Percentiles rank a stretch among this genome's conserved stretches.
Conservation (phyloP, 2,797 vertebrate genomes). For the Danio albolineatus region DNA sequence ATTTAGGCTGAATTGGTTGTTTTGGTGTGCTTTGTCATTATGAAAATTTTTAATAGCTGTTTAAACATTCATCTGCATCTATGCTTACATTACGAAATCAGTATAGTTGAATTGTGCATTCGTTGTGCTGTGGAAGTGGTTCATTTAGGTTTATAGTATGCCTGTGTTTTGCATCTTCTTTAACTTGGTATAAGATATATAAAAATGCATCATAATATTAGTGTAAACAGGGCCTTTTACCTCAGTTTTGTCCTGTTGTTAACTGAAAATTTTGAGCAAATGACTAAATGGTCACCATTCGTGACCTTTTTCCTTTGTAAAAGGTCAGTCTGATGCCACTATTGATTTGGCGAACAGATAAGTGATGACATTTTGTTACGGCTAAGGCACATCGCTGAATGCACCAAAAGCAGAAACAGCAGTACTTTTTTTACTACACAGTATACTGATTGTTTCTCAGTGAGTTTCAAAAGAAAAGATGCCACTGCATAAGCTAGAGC, state of each 20-base stretch:
- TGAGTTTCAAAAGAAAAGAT: no score
- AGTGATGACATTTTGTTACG: no score
- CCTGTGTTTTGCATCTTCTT: background rate
- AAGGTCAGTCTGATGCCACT: no score
- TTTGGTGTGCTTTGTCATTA: background rate
- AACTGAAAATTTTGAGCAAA: background rate
- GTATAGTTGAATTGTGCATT: background rate
- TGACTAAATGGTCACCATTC: no score
- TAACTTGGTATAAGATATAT: no score
- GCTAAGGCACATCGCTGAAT: no score
- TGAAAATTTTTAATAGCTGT: background rate
- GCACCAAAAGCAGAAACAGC: no score
- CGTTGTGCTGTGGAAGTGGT: background rate
- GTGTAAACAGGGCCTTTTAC: background rate
- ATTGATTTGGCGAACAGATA: no score
- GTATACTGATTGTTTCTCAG: no score
- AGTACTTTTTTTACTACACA: no score
- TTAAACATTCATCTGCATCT: background rate
- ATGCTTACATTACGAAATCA: background rate
- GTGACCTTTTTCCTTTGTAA: no score
- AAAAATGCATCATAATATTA: background rate
- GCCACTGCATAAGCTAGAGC: no score
- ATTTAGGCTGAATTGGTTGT: background rate
- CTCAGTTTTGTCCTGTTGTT: background rate
- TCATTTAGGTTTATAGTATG: background rate